Evolutionary conservation across 1,140 invertebrate genomes (phyloP), one percentile per base, ranked within the genome.

Genomic region (Nephotettix cincticeps): DNA sequence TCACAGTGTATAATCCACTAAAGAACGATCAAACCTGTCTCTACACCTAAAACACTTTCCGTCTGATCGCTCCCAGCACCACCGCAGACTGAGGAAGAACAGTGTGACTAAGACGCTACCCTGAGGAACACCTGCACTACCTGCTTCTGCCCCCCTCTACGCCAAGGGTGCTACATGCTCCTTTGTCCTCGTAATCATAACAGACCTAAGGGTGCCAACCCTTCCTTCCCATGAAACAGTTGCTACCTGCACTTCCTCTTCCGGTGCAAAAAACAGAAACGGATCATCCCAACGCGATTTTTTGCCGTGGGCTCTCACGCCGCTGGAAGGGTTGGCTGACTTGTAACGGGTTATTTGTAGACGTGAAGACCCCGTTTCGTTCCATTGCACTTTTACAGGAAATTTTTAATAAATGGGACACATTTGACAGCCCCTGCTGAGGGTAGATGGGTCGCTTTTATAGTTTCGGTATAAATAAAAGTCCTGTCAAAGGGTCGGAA

Each of bases 381-480:
- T 61, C 27, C 56, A 61, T 61, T 61, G 56, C 56, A 61, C 56
- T 27, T 54, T 61, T 61, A 61, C 23, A 61, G 56, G 56, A 27
- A 61, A 61, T 61, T 61, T 61, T 61, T 61, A 61, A 61, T 61
- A 61, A 61, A 61, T 61, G 56, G 56, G 56, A 28, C 56, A 61
- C 14, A 29, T 61, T 61, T 29, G 47, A 51, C 47, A 51, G 47
- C 21, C 56, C 27, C n/a, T 23, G 21, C 11, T 21, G 19, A 6
- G 47, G 21, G 6, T n/a, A 4, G 21, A 61, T 9, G 13, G 56
- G 21, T 27, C 6, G 21, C 27, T 51, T 51, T 51, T 21, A 51
- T 17, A 51, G 17, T 40, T 40, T 9, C 36, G 17, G 17, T 40
- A 40, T 54, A 54, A 54, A 54, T 54, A 54, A 54, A 21, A 11